These are phyloP conservation scores for Drosophila kanekoi DNA, from an alignment of 2,888 invertebrate species.

Conservation along the genomic window DNA sequence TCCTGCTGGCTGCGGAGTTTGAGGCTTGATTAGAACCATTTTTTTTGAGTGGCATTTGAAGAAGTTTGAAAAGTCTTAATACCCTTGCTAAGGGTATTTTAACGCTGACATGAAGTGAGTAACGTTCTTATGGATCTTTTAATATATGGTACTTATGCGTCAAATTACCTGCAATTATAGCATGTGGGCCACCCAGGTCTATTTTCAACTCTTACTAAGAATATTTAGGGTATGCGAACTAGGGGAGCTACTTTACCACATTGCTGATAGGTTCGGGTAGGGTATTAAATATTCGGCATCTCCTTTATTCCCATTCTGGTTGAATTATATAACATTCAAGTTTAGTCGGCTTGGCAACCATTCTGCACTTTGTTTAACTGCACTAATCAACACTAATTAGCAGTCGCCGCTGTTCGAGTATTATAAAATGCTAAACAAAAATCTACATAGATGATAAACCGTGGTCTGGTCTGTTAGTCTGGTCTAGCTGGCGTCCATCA, in stretches of 20 bases:
- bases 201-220: too few species aligned
- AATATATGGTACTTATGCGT: too few species aligned
- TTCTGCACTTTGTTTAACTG: slow-evolving; percentile 33
- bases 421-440: slow-evolving; percentile 40
- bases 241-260: too few species aligned
- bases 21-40: slow-evolving; percentile 29
- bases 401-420: slow-evolving; percentile 43
- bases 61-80: not conserved
- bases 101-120: not conserved
- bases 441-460: slow-evolving; percentile 41
- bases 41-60: slow-evolving; percentile 9
- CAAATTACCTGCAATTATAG: too few species aligned
- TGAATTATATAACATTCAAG: slow-evolving; percentile 4
- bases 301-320: not conserved
- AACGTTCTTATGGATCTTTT: too few species aligned
- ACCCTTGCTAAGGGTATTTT: not conserved
- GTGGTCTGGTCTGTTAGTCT: slow-evolving; percentile 23
- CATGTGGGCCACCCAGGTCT: too few species aligned
- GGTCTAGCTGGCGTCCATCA: slow-evolving; percentile 60
- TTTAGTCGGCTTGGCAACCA: slow-evolving; percentile 6
- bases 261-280: not conserved
- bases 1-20: slow-evolving; percentile 48
- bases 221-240: too few species aligned
- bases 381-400: slow-evolving; percentile 71
- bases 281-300: not conserved